phyloP scores from a whole-genome alignment of 2,888 invertebrate species.

The Nomada ferruginata region DNA sequence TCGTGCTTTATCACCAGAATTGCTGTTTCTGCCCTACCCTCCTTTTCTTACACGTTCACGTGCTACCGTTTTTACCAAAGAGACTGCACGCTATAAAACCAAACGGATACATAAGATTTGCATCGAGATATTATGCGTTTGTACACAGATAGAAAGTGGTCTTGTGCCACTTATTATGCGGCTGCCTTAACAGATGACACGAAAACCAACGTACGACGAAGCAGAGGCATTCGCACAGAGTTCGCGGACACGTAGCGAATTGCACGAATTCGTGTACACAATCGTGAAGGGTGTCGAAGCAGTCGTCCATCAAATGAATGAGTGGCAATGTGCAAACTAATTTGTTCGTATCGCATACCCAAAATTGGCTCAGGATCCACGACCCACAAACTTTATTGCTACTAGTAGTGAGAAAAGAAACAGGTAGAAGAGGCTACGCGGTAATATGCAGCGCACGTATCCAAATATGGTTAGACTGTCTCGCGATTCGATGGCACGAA shows the following conservation, averaged over 20 bases:
- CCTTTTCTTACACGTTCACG: neutral
- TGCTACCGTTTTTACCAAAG: no score
- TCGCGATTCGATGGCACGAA: conserved; percentile 66
- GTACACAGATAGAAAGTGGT: conserved; percentile 64
- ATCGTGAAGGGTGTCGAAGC: neutral
- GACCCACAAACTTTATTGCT: neutral
- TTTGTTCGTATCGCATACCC: no score
- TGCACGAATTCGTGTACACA: no score
- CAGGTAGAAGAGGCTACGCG: conserved; percentile 39
- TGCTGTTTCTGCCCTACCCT: neutral
- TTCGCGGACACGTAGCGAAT: neutral
- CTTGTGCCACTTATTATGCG: conserved; percentile 66
- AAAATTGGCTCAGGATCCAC: neutral
- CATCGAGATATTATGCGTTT: conserved; percentile 33
- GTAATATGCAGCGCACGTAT: conserved; percentile 68
- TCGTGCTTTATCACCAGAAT: neutral
- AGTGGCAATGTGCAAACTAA: no score
- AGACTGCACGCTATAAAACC: neutral
- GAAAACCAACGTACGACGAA: conserved; percentile 18
- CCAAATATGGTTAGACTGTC: conserved; percentile 62
- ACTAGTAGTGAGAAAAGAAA: conserved; percentile 21
- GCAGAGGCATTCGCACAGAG: conserved; percentile 4
- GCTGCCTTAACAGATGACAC: conserved; percentile 41
- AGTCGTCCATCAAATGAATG: neutral
- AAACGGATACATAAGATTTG: conserved; percentile 18